Conservation (phyloP, 1,140 invertebrate genomes). For the Rhyacophila brunnea region DNA sequence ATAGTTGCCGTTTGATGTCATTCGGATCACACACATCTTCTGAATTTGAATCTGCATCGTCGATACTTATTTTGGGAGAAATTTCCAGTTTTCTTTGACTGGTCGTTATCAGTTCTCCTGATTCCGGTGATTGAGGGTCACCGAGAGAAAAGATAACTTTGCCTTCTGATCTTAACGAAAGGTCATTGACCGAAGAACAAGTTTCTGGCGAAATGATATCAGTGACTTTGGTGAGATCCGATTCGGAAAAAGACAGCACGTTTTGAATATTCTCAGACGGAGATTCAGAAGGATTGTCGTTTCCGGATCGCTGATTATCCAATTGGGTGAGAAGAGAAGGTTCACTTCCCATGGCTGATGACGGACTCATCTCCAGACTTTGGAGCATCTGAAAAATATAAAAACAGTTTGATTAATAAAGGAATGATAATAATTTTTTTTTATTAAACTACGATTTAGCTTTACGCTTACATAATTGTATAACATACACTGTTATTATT, state of each 20-base stretch:
- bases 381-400: slow-evolving; percentile 11
- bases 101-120: not conserved
- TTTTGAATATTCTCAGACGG: slow-evolving; percentile 43
- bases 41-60: too few relatives aligned
- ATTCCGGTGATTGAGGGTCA: slow-evolving; percentile 8
- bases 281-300: slow-evolving; percentile 19
- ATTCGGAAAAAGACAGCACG: slow-evolving; percentile 40
- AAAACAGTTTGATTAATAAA: too few relatives aligned
- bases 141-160: slow-evolving; percentile 30
- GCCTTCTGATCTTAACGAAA: slow-evolving; percentile 9
- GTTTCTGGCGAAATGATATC: slow-evolving; percentile 33
- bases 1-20: too few relatives aligned
- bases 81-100: not conserved
- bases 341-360: slow-evolving; percentile 52
- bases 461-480: too few relatives aligned
- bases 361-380: slow-evolving; percentile 35
- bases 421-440: too few relatives aligned
- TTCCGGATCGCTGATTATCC: slow-evolving; percentile 23
- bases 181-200: slow-evolving; percentile 19
- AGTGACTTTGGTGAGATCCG: slow-evolving; percentile 41
- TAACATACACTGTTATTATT: not conserved
- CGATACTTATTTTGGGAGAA: too few relatives aligned
- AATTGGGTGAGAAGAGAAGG: slow-evolving; percentile 46
- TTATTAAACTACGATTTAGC: too few relatives aligned
- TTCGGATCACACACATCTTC: not conserved